These are phyloP conservation scores for Chelon auratus DNA, from an alignment of 2,797 vertebrate species.

Conservation along the genomic window DNA sequence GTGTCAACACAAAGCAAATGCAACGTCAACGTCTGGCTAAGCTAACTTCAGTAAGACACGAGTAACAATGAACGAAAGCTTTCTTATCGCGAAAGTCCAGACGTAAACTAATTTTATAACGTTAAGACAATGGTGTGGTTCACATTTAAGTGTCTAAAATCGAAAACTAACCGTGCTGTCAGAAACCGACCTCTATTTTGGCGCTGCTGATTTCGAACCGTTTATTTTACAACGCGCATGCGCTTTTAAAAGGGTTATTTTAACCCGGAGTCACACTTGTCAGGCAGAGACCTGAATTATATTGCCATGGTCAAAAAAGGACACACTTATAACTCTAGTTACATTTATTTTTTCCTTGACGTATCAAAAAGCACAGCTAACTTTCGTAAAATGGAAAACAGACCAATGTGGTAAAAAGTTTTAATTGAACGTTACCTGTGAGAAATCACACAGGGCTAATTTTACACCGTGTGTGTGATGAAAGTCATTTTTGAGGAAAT, in stretches of 20 bases:
- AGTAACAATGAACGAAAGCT: accelerated
- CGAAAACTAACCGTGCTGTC: accelerated
- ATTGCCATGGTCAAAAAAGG: accelerated
- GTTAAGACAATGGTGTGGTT: not conserved
- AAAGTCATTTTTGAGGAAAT: too few species aligned
- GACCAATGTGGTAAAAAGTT: too few species aligned
- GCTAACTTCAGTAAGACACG: not conserved
- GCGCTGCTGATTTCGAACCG: constrained; percentile 54
- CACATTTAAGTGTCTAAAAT: not conserved
- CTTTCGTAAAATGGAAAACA: not conserved
- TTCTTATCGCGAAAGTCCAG: too few species aligned
- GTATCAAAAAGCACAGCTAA: accelerated
- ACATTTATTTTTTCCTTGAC: accelerated
- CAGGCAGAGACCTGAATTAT: constrained; percentile 14
- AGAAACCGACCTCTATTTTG: constrained; percentile 2
- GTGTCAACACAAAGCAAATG: not conserved
- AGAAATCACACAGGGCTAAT: accelerated
- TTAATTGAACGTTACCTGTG: not conserved
- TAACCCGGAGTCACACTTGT: accelerated
- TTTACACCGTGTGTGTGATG: too few species aligned
- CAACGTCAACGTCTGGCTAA: not conserved
- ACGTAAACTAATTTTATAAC: not conserved
- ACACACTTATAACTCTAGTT: accelerated
- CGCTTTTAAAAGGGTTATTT: accelerated
- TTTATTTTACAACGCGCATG: constrained; percentile 22